Base-by-base conservation (phyloP, 2,113 vertebrate species). In the Rhinolophus ferrumequinum region DNA sequence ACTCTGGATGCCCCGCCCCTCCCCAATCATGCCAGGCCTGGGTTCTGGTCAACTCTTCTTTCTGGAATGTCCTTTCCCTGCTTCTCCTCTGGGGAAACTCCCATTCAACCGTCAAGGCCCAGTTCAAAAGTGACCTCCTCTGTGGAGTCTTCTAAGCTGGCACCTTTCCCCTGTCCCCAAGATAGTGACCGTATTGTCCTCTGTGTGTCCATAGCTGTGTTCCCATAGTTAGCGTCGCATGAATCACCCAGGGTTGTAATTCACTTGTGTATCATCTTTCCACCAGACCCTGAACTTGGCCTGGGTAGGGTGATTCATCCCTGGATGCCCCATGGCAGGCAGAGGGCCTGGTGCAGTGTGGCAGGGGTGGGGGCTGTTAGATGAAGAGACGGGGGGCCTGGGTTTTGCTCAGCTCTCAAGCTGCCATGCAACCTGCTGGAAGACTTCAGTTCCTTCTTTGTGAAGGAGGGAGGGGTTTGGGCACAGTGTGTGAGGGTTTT, bases 41-140 rank as follows among this genome's bases (percentile, higher is more conserved):
- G 52, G 30, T 35, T 80, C 52, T 75, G 19, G 38, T 75, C 6
- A 21, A 8, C 33, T 66, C 72, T 44, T 83, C 41, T 41, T 88
- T 13, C 33, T 13, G 24, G 64, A 80, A 67, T 28, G 44, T 26
- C 24, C 13, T 52, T 91, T 52, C 33, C 26, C 24, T 11, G 41
- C 14, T 52, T 41, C 21, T 52, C n/a, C 58, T 79, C n/a, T 30
- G 54, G 30, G 38, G 70, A 56, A 52, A 73, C 64, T 73, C 83
- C 62, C 14, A 35, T 41, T 35, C 52, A 72, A 22, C 66, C 19
- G 26, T 58, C 64, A 64, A 94, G 54, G 52, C 76, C 50, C 56
- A 24, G 14, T 75, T 80, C n/a, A 62, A 85, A 95, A 86, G 83
- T 64, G 90, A 62, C 41, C 83, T 77, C 72, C 73, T 86, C 77